These are phyloP conservation scores for Opisthocomus hoazin DNA, from an alignment of 2,113 vertebrate species.

Conservation along the genomic window DNA sequence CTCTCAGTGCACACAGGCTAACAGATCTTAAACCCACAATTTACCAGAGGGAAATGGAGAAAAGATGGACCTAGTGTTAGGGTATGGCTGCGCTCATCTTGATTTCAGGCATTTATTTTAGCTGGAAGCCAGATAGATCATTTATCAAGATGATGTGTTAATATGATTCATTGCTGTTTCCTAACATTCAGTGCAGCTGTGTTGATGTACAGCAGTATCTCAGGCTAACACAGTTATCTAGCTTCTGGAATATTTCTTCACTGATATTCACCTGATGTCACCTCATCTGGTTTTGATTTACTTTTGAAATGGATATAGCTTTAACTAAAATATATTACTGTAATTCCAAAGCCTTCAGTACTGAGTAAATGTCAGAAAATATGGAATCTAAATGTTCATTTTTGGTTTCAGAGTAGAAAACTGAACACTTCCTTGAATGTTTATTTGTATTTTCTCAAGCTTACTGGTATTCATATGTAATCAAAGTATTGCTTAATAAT, in stretches of 20 bases:
- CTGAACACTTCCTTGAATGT: background rate
- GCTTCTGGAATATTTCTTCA: background rate
- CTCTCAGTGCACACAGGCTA: constrained; percentile 23
- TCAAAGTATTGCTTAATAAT: background rate
- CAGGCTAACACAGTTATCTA: constrained; percentile 9
- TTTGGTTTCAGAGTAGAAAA: background rate
- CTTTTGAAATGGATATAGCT: background rate
- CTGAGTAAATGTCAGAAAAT: background rate
- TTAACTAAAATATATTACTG: background rate
- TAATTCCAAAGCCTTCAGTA: background rate
- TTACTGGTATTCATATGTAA: background rate
- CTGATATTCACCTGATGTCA: background rate
- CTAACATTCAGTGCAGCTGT: constrained; percentile 21
- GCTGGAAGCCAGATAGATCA: constrained; percentile 45
- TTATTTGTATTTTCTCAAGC: background rate
- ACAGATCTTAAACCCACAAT: background rate
- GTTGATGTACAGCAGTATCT: constrained; percentile 38
- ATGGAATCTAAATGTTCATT: background rate
- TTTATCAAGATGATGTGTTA: constrained; percentile 68
- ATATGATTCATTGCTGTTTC: constrained; percentile 50
- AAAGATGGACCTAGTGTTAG: background rate
- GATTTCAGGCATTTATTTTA: constrained; percentile 65
- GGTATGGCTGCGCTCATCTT: constrained; percentile 43
- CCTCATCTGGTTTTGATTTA: background rate
- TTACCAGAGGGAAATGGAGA: constrained; percentile 21